Evolutionary conservation across 2,797 vertebrate species (phyloP), one percentile per base, ranked within the genome.

Genomic region (Sebastes ruberrimus): DNA sequence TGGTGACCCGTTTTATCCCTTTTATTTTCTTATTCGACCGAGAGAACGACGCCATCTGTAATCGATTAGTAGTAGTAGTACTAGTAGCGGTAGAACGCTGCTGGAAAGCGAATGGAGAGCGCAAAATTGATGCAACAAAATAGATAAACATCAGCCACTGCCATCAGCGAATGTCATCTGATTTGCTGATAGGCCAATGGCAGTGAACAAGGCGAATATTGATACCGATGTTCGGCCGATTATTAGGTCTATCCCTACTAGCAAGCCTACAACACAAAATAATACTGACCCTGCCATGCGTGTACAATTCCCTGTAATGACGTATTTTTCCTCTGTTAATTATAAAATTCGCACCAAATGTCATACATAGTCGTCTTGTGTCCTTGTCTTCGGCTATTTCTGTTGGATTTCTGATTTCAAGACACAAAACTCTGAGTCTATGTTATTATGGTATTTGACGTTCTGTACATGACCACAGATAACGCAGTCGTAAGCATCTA

Each of bases 21-120:
- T 42, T 42, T 18, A 18, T 42, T 42, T 16, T 42, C 0, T 42
- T 42, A 16, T 16, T 0, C 14, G 14, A 42, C 38, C 38, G 14
- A 42, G 6, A 42, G 38, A 42, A 42, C 10, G 38, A 1, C 38
- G 6, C 38, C 38, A 42, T 42, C 38, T 7, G 38, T 0, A 42
- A 18, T 42, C 14, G 14, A 16, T 42, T 42, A 42, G 10, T 35
- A 10, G 33, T 35, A 35, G 33, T 11, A 11, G 33, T 14, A 1
- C 38, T 42, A 16, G 38, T 42, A 42, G 14, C 14, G 38, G 14
- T 16, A 42, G 14, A 42, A 42, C 14, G 38, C 38, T 16, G 14
- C 38, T 16, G 14, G 14, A 16, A 16, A 16, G 38, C 0, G 6
- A 16, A 42, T 42, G 1, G 38, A 2, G 38, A 42, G 38, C 1